Conservation (phyloP, 2,888 invertebrate species). For the Zhengitettix transpicula region DNA sequence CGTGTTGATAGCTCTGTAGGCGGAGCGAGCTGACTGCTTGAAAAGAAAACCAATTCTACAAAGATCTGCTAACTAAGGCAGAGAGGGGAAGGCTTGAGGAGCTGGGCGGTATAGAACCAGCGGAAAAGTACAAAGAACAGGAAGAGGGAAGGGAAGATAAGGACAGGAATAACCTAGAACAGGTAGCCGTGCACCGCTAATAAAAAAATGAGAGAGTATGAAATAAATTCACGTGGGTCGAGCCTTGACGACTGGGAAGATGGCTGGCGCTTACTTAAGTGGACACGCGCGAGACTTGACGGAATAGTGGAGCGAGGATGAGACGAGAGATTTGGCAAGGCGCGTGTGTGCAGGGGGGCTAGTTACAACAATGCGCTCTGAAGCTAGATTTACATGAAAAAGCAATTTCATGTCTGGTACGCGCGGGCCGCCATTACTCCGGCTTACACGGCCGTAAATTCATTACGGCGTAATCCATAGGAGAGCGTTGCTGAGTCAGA, state of each 20-base stretch:
- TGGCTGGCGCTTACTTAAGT: no score
- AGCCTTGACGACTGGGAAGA: no score
- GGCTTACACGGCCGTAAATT: constrained; percentile 12
- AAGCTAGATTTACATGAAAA: constrained; percentile 11
- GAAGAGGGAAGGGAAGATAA: no score
- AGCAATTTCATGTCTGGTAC: constrained; percentile 8
- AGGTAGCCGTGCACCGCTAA: neutral
- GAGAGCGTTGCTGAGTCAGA: neutral
- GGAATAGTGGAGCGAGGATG: neutral
- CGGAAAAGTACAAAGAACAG: neutral
- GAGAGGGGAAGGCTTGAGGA: neutral
- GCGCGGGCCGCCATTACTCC: constrained; percentile 9
- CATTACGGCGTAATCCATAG: constrained; percentile 11
- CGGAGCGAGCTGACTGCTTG: no score
- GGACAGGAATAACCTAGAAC: neutral
- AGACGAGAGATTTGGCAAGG: neutral
- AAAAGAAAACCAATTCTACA: no score
- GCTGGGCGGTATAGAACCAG: neutral
- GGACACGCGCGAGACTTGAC: neutral
- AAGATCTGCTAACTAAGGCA: neutral
- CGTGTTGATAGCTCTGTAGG: no score
- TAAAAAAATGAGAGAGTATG: neutral
- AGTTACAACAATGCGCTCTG: no score
- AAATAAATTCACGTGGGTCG: no score
- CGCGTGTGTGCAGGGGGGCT: neutral